A percentile compares a stretch with the other conserved stretches of the same genome.
These are phyloP conservation scores for Maccullochella peelii DNA, from an alignment of 2,113 vertebrate species.

Conservation along the genomic window DNA sequence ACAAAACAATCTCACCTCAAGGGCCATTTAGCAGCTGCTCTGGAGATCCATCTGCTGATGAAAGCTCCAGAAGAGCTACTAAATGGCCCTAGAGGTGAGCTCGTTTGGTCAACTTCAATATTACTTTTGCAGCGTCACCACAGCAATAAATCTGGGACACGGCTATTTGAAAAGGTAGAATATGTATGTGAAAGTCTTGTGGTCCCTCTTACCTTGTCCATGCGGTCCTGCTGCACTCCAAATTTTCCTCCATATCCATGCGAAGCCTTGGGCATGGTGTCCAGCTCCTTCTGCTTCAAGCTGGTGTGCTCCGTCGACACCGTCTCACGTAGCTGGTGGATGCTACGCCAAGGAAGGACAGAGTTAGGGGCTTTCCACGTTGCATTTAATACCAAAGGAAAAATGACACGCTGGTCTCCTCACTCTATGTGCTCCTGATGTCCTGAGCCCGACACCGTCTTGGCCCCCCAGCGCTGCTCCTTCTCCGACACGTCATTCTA, in stretches of 20 bases:
- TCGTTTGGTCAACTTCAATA: neutral
- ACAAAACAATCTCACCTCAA: neutral
- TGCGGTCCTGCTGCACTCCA: conserved; percentile 94
- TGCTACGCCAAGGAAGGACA: conserved; percentile 76
- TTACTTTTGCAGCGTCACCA: neutral
- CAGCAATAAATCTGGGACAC: neutral
- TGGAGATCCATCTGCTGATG: neutral
- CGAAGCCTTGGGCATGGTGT: conserved; percentile 91
- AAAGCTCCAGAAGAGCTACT: neutral
- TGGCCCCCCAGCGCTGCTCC: conserved; percentile 98
- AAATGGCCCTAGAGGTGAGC: neutral
- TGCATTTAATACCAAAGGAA: neutral
- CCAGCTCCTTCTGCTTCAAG: conserved; percentile 91
- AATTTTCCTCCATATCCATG: conserved; percentile 96
- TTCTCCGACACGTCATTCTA: conserved; percentile 97
- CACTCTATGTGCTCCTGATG: conserved; percentile 98
- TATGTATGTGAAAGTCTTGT: too few species aligned
- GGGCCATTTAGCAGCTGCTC: neutral
- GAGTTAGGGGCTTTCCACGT: neutral
- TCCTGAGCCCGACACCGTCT: conserved; percentile 94
- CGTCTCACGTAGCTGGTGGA: conserved; percentile 91
- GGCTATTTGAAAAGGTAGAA: neutral
- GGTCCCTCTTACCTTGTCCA: conserved; percentile 90
- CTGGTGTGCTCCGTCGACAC: conserved; percentile 93
- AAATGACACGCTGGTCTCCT: conserved; percentile 36